A percentile compares a stretch with the other conserved stretches of the same genome.
Evolutionary conservation across 2,113 vertebrate genomes (phyloP).

Genomic region (Istiophorus platypterus): DNA sequence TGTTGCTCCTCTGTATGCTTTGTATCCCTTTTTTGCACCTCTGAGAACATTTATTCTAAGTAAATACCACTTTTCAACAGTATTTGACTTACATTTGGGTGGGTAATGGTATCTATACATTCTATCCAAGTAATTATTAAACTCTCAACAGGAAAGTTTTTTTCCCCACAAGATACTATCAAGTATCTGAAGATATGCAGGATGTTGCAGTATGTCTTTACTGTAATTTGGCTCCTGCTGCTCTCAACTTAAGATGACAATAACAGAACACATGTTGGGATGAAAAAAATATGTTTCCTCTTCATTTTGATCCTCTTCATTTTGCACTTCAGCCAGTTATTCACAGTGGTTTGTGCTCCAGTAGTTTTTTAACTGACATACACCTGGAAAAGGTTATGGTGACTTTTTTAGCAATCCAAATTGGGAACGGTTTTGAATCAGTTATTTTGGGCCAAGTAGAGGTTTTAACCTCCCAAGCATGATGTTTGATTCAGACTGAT

Average conservation of each 20-base stretch:
- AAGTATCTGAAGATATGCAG: constrained; percentile 33
- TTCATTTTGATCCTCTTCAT: constrained; percentile 50
- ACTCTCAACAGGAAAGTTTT: constrained; percentile 52
- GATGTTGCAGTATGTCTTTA: constrained; percentile 36
- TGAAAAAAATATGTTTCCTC: constrained; percentile 29
- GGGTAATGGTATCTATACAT: constrained; percentile 2
- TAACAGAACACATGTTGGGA: constrained; percentile 50
- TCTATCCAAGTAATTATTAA: constrained; percentile 27
- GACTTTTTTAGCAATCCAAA: constrained; percentile 53
- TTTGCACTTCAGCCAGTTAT: constrained; percentile 60
- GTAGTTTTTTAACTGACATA: constrained; percentile 40
- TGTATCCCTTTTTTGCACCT: not conserved
- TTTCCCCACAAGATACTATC: constrained; percentile 44
- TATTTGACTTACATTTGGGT: constrained; percentile 19
- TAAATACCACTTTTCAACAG: constrained; percentile 7
- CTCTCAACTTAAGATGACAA: constrained; percentile 44
- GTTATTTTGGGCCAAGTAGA: constrained; percentile 62
- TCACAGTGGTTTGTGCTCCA: constrained; percentile 60
- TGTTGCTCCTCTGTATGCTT: constrained; percentile 2
- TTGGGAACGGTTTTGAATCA: constrained; percentile 58
- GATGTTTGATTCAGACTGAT: constrained; percentile 63
- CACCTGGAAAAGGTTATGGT: constrained; percentile 41
- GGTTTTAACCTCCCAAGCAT: constrained; percentile 52
- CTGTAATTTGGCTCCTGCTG: constrained; percentile 47
- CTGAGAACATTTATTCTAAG: not conserved